These are phyloP conservation scores for Arge pagana DNA, from an alignment of 2,888 invertebrate genomes.

Conservation along the genomic window DNA sequence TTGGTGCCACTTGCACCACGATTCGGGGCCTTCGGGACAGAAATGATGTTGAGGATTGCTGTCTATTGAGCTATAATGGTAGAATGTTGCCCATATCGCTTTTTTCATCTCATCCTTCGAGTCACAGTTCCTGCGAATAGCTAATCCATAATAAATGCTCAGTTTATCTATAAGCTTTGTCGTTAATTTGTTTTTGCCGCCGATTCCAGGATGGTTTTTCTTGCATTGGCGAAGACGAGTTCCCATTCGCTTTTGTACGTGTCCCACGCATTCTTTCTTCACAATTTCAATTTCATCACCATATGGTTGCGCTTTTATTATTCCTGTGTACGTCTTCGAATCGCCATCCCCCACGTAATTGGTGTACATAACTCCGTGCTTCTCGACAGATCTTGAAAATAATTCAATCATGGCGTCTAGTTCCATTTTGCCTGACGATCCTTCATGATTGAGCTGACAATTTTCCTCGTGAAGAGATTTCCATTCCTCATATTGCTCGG, in stretches of 20 bases:
- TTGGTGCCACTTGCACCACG: background rate
- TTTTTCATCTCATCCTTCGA: constrained; percentile 13
- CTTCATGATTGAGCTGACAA: constrained; percentile 16
- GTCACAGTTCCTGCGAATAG: constrained; percentile 3
- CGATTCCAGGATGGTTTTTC: background rate
- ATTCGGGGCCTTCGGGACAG: background rate
- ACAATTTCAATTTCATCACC: constrained; percentile 5
- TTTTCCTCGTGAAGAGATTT: constrained; percentile 12
- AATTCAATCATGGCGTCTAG: constrained; percentile 16
- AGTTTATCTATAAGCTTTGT: background rate
- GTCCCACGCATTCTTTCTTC: constrained; percentile 20
- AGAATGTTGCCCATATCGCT: constrained; percentile 3
- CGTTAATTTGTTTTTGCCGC: constrained; percentile 24
- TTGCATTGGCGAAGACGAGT: constrained; percentile 1
- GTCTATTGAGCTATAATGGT: constrained; percentile 5
- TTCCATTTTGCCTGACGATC: constrained; percentile 23
- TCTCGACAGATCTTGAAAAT: constrained; percentile 18
- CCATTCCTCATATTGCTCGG: constrained; percentile 22
- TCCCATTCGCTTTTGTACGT: constrained; percentile 23
- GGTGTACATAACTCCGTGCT: constrained; percentile 22
- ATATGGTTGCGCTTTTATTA: constrained; percentile 2
- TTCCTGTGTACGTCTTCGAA: constrained; percentile 23
- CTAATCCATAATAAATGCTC: background rate
- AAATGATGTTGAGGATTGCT: background rate
- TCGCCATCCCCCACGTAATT: constrained; percentile 25